These are phyloP conservation scores for Pelodiscus sinensis DNA, from an alignment of 2,113 vertebrate genomes.

Conservation along the genomic window DNA sequence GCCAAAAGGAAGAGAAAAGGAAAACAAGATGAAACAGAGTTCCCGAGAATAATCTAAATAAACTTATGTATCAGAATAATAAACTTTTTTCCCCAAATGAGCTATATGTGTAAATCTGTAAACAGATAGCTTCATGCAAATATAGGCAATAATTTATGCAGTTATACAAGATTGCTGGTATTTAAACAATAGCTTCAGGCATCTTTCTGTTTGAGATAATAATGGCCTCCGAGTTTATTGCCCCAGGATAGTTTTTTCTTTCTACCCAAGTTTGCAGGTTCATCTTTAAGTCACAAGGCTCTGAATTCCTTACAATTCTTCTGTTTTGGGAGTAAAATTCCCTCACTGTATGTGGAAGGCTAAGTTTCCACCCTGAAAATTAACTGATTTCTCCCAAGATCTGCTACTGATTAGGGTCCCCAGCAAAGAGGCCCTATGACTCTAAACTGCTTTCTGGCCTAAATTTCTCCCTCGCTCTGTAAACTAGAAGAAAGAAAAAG, in stretches of 20 bases:
- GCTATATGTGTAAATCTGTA: constrained; percentile 29
- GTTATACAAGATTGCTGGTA: constrained; percentile 31
- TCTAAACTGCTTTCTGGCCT: rapidly evolving
- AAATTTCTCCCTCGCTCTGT: rapidly evolving
- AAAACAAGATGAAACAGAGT: neutral
- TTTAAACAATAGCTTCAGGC: constrained; percentile 12
- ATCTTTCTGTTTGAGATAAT: neutral
- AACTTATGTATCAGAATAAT: neutral
- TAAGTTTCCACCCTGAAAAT: neutral
- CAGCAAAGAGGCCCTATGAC: neutral
- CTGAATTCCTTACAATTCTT: neutral
- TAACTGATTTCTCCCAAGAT: neutral
- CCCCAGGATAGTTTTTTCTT: neutral
- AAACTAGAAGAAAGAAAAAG: rapidly evolving
- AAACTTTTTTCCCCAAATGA: constrained; percentile 30
- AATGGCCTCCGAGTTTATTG: constrained; percentile 13
- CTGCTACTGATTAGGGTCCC: rapidly evolving
- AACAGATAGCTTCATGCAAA: constrained; percentile 48
- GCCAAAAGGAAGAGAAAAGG: neutral
- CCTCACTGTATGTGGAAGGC: rapidly evolving
- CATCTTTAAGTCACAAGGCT: rapidly evolving
- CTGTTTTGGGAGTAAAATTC: neutral
- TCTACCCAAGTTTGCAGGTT: neutral
- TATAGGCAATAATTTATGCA: constrained; percentile 42
- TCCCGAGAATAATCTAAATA: neutral